Base-by-base conservation (phyloP, 2,113 vertebrate genomes). In the Miniopterus natalensis region DNA sequence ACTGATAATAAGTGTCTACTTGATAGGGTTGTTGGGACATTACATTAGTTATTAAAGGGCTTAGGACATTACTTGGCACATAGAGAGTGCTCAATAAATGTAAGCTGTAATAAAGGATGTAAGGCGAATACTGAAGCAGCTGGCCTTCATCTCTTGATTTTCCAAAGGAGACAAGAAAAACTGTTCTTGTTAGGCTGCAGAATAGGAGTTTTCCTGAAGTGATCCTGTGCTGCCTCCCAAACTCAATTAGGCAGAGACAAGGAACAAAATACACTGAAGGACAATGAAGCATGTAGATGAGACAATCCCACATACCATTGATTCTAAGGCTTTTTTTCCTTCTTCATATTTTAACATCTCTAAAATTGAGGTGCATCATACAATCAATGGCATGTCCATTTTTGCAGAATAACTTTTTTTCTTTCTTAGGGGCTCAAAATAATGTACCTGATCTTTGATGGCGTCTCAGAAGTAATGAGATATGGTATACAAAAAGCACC, bases 111-210 rank as follows among this genome's bases (percentile, higher is more conserved):
- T 29, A n/a, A 66, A 17, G 12, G 31, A 75, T 29, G 25, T 61
- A 23, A 73, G 70, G 3, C 5, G 23, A 53, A 42, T 92, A 61
- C 45, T 11, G 40, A 84, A 61, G n/a, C 21, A 51, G 83, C n/a
- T 80, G 88, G 45, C 71, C 80, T 45, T 63, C 36, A 78, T 57
- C 51, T 81, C 61, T 71, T 11, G 1, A 57, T 49, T 93, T 90
- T 84, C 63, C 70, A 70, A 29, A 79, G 42, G 17, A 78, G 53
- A 90, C 86, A 85, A 81, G 29, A 86, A 90, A 75, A 94, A 66
- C 31, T 49, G 7, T 57, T 81, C 17, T 49, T 57, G 10, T 68
- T 15, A 51, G 63, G 31, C 36, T 84, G 21, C 57, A 66, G 75
- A 66, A 31, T 1, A 68, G 71, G 21, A 71, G 45, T 53, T 71